Percentiles rank a stretch among this genome's conserved stretches.
phyloP scores from a whole-genome alignment of 2,888 invertebrate species.

The Odontothrips loti region DNA sequence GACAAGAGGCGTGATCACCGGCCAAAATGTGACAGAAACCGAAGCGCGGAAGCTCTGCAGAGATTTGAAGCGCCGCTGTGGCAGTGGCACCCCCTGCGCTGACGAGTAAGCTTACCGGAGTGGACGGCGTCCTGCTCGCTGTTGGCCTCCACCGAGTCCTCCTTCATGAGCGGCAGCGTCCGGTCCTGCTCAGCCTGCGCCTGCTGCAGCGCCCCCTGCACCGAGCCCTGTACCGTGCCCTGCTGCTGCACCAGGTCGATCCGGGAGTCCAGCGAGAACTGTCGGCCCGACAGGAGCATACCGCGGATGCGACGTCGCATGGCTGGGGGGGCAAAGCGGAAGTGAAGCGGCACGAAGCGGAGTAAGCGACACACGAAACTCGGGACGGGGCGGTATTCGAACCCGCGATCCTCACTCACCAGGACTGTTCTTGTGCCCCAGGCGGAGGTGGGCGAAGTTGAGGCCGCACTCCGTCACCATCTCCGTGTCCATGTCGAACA shows the following conservation, averaged over 20 bases:
- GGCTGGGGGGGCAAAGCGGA: constrained; percentile 49
- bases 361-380: too few relatives aligned
- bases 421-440: constrained; percentile 72
- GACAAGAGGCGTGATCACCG: too few relatives aligned
- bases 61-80: too few relatives aligned
- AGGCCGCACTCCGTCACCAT: constrained; percentile 65
- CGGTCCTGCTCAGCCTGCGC: constrained; percentile 31
- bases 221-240: constrained; percentile 42
- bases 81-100: too few relatives aligned
- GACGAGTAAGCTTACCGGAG: constrained; percentile 2
- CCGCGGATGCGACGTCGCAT: constrained; percentile 82
- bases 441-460: constrained; percentile 63
- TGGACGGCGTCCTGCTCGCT: constrained; percentile 1
- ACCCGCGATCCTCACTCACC: too few relatives aligned
- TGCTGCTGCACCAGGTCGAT: constrained; percentile 73
- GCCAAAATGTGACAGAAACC: too few relatives aligned
- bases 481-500: constrained; percentile 68
- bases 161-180: constrained; percentile 34
- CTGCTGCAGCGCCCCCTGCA: constrained; percentile 12
- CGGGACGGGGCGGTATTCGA: too few relatives aligned
- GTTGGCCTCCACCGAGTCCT: constrained; percentile 33
- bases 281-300: constrained; percentile 84
- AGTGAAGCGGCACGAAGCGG: too few relatives aligned
- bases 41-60: too few relatives aligned
- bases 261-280: constrained; percentile 85